Percentiles rank a stretch among this genome's conserved stretches.
phyloP scores from a whole-genome alignment of 1,140 invertebrate species.

The Ectropis grisescens region DNA sequence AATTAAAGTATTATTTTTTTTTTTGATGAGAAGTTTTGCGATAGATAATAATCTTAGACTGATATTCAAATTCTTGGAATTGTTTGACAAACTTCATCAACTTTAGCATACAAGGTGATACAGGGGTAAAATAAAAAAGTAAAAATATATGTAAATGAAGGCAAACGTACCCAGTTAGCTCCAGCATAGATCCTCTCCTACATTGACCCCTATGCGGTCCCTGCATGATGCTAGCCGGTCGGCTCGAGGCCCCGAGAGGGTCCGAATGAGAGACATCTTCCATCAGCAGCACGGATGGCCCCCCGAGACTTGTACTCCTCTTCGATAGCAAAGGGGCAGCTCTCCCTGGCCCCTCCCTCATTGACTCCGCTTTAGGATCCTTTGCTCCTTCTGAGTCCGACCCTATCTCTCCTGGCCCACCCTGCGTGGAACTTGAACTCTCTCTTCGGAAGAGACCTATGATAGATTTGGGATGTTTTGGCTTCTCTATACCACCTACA shows the following conservation, averaged over 20 bases:
- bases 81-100: too few species aligned
- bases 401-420: conserved; percentile 42
- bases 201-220: conserved; percentile 73
- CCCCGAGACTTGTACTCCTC: conserved; percentile 59
- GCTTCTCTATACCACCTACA: conserved; percentile 78
- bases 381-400: conserved; percentile 69
- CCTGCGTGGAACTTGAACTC: conserved; percentile 73
- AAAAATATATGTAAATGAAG: too few species aligned
- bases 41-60: too few species aligned
- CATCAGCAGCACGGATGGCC: conserved; percentile 68
- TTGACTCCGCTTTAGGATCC: conserved; percentile 32
- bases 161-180: conserved; percentile 78
- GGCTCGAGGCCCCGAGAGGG: conserved; percentile 68
- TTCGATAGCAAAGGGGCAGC: conserved; percentile 46
- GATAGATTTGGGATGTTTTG: conserved; percentile 79
- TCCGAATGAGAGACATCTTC: conserved; percentile 69
- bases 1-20: too few species aligned
- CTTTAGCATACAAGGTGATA: too few species aligned
- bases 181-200: conserved; percentile 76
- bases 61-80: too few species aligned
- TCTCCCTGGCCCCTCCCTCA: conserved; percentile 31
- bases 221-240: conserved; percentile 63
- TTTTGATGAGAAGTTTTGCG: too few species aligned
- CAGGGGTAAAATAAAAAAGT: too few species aligned
- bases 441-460: conserved; percentile 79